Conservation (phyloP, 2,888 invertebrate genomes). For the Eupithecia insigniata region DNA sequence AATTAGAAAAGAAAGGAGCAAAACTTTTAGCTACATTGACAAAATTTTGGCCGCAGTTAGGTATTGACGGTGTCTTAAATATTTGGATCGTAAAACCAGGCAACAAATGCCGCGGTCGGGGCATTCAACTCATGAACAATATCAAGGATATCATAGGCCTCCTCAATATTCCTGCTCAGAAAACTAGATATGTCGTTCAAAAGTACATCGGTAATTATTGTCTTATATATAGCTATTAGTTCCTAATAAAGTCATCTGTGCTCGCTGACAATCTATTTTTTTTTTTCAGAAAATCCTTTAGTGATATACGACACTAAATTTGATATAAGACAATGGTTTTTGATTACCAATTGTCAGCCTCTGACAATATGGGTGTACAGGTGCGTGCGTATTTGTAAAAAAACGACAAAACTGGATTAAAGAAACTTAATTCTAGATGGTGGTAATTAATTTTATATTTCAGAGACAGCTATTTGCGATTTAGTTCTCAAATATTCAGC, state of each 20-base stretch:
- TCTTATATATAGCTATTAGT: background rate
- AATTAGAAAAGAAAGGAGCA: slow-evolving; percentile 81
- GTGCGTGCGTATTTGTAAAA: slow-evolving; percentile 66
- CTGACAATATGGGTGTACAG: slow-evolving; percentile 96
- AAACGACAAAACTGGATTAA: background rate
- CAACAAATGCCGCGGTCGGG: slow-evolving; percentile 95
- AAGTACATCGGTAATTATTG: slow-evolving; percentile 93
- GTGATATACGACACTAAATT: slow-evolving; percentile 96
- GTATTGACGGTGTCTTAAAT: slow-evolving; percentile 93
- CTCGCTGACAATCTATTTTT: background rate
- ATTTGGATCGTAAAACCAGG: slow-evolving; percentile 98
- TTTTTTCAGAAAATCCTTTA: slow-evolving; percentile 91
- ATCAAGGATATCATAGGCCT: slow-evolving; percentile 92
- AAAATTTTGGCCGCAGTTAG: slow-evolving; percentile 91
- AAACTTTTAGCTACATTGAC: slow-evolving; percentile 87
- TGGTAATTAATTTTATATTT: slow-evolving; percentile 44
- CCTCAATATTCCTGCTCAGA: slow-evolving; percentile 87
- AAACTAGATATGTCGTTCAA: slow-evolving; percentile 94
- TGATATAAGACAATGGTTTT: slow-evolving; percentile 97
- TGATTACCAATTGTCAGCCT: slow-evolving; percentile 95
- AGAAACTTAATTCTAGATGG: background rate
- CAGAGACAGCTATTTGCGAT: slow-evolving; percentile 95
- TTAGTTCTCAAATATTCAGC: slow-evolving; percentile 95
- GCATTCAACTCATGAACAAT: slow-evolving; percentile 93
- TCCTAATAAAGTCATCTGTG: background rate